Percentiles rank a stretch among this genome's conserved stretches.
These are phyloP conservation scores for Lampris incognitus DNA, from an alignment of 2,113 vertebrate species.

Conservation along the genomic window DNA sequence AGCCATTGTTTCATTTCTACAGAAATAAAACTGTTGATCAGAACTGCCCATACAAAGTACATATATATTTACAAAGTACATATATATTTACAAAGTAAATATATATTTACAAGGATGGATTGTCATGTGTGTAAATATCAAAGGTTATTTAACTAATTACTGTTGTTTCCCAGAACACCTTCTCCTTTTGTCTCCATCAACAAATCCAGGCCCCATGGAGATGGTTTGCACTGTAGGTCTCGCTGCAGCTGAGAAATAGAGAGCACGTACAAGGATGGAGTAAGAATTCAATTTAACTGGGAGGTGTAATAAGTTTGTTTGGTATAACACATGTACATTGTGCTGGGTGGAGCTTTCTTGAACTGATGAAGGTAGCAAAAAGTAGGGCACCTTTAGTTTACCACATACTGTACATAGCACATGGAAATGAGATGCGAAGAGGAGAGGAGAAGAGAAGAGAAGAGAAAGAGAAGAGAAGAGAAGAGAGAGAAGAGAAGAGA, in stretches of 20 bases:
- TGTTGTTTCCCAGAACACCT: conserved; percentile 61
- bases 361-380: neutral
- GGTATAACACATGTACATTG: neutral
- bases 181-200: conserved; percentile 53
- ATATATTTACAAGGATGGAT: no score
- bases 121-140: conserved; percentile 78
- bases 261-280: neutral
- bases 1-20: conserved; percentile 54
- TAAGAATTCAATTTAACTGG: conserved; percentile 16
- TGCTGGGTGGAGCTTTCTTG: neutral
- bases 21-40: neutral
- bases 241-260: conserved; percentile 29
- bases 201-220: conserved; percentile 35
- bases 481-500: no score
- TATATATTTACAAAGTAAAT: no score
- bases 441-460: no score
- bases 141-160: conserved; percentile 71
- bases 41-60: conserved; percentile 56
- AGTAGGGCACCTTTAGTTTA: neutral
- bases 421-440: no score
- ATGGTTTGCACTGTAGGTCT: conserved; percentile 13
- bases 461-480: no score
- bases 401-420: neutral
- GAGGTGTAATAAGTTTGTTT: neutral
- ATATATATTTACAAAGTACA: no score